Base-by-base conservation (phyloP, 2,113 vertebrate genomes). In the Mustela nigripes region DNA sequence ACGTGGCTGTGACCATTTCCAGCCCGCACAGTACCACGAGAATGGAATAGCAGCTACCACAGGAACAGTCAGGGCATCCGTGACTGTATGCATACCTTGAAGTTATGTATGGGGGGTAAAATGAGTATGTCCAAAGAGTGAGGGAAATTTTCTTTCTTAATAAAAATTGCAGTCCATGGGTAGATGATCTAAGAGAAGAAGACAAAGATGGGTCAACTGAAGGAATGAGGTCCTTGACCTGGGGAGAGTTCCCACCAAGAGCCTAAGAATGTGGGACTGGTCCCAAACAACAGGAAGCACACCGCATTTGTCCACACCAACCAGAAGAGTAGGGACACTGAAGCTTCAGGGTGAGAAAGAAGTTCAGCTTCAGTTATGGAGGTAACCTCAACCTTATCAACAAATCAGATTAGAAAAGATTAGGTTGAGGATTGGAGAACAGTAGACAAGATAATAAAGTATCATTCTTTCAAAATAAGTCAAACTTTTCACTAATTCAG, bases 61-160 rank as follows among this genome's bases (percentile, higher is more conserved):
- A 4, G 10, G n/a, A 3, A 2, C 12, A 4, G 3, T 12, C 9
- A 24, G 14, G 22, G 60, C 7, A 4, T 5, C 21, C 0, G 6
- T 6, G 36, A 67, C 65, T 26, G 2, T 11, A 26, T 12, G 8
- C 2, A 2, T 4, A 11, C 21, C 50, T 11, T 26, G 9, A 45
- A 26, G 5, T 15, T 14, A 45, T 48, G 45, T 3, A 19, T 18
- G 45, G 4, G 10, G 31, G 1, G 9, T n/a, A 7, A 92, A 26
- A 22, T 11, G 11, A n/a, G 15, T 31, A 45, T 60, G 33, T 73
- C 69, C 69, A 22, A 74, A 74, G 22, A 28, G 42, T 3, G 39
- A 76, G 73, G 22, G 42, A 16, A 28, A 7, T 8, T 76, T 76
- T 91, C 76, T 45, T 76, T 91, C 65, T 79, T 31, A 79, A 9